Evolutionary conservation across 30 jellyfish, hydroid and myxozoan species (phyloP).

Genomic region (Phacellophora camtschatica): DNA sequence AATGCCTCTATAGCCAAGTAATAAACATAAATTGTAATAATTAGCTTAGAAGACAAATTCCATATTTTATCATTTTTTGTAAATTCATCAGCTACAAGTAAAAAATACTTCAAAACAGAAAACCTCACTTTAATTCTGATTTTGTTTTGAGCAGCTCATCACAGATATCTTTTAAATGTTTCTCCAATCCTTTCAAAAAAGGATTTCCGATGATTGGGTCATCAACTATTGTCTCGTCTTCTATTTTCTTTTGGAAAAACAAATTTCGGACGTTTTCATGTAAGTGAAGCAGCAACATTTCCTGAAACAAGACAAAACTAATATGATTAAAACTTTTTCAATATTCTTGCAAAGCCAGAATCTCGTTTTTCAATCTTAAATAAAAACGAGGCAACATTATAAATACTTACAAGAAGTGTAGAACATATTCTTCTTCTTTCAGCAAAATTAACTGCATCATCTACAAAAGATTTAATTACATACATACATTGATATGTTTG

Average conservation of each 20-base stretch:
- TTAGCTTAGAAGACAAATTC: too few relatives aligned
- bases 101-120: neutral
- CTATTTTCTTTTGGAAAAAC: neutral
- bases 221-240: slow-evolving; percentile 1
- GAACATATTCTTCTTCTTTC: slow-evolving; percentile 46
- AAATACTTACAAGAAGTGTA: slow-evolving; percentile 52
- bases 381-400: too few relatives aligned
- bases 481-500: too few relatives aligned
- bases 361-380: too few relatives aligned
- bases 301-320: too few relatives aligned
- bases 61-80: too few relatives aligned
- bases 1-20: too few relatives aligned
- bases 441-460: neutral
- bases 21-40: too few relatives aligned
- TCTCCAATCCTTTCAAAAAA: slow-evolving; percentile 62
- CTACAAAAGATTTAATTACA: slow-evolving; percentile 12
- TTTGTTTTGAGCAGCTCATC: slow-evolving; percentile 52
- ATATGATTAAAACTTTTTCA: too few relatives aligned
- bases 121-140: slow-evolving; percentile 50
- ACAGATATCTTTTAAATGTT: slow-evolving; percentile 62
- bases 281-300: slow-evolving; percentile 61
- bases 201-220: slow-evolving; percentile 44
- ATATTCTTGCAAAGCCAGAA: too few relatives aligned
- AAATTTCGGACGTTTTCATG: slow-evolving; percentile 38
- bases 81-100: too few relatives aligned